Evolutionary conservation across 2,888 invertebrate species (phyloP).

Genomic region (Tetranychus truncatus): DNA sequence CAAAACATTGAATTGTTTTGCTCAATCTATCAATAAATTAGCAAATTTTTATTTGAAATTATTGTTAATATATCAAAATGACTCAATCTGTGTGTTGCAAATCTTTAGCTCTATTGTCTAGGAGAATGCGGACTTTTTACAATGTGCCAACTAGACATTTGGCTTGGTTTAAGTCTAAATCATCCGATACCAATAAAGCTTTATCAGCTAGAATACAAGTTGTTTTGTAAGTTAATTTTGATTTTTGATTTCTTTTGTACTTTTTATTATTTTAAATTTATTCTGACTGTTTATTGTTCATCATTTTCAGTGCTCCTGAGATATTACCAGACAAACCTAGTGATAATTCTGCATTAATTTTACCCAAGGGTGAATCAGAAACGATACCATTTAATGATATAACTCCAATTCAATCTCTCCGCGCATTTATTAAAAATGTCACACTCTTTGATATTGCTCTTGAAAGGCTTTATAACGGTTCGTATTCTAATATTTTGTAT

Average conservation of each 20-base stretch:
- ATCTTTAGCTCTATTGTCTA: too few relatives aligned
- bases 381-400: constrained; percentile 2
- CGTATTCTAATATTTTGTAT: background rate
- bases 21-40: too few relatives aligned
- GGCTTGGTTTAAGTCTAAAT: background rate
- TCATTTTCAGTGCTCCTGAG: background rate
- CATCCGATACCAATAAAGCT: background rate
- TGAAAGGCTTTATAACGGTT: background rate
- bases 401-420: background rate
- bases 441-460: background rate
- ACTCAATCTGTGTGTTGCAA: too few relatives aligned
- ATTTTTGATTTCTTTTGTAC: background rate
- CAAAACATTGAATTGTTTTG: background rate
- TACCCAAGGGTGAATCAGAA: background rate
- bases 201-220: background rate
- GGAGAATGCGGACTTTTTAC: too few relatives aligned
- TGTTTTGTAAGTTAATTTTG: background rate
- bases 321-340: background rate
- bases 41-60: too few relatives aligned
- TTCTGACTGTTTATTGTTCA: background rate
- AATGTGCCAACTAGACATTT: background rate
- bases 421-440: constrained; percentile 1
- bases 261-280: background rate
- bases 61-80: too few relatives aligned
- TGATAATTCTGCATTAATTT: background rate